Percentiles rank a stretch among this genome's conserved stretches.
phyloP scores from a whole-genome alignment of 2,797 vertebrate species.

The Paguma larvata region DNA sequence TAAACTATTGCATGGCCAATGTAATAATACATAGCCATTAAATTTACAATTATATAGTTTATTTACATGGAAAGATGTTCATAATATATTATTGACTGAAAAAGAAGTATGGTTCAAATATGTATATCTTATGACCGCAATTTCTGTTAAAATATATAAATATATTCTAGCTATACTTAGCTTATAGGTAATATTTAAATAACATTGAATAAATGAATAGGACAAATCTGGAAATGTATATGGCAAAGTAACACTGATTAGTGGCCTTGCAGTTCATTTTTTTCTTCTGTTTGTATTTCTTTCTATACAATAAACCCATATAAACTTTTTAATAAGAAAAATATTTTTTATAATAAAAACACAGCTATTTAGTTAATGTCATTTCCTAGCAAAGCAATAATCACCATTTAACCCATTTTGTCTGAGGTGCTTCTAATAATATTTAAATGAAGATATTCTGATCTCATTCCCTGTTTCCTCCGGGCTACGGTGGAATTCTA shows the following conservation, averaged over 20 bases:
- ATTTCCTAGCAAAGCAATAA: conserved; percentile 25
- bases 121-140: background rate
- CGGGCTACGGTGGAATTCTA: background rate
- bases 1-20: background rate
- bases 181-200: conserved; percentile 24
- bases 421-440: background rate
- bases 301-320: background rate
- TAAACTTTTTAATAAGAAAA: conserved; percentile 15
- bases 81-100: background rate
- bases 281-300: conserved; percentile 21
- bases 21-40: background rate
- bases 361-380: background rate
- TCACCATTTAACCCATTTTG: background rate
- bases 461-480: background rate
- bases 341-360: background rate
- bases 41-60: background rate
- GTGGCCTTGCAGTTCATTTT: background rate
- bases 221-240: background rate
- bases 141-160: conserved; percentile 3
- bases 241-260: background rate
- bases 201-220: background rate
- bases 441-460: background rate
- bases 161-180: background rate
- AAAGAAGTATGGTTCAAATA: background rate
- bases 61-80: background rate